Base-by-base conservation (phyloP, 1,140 invertebrate genomes). In the Trachymyrmex cornetzi region DNA sequence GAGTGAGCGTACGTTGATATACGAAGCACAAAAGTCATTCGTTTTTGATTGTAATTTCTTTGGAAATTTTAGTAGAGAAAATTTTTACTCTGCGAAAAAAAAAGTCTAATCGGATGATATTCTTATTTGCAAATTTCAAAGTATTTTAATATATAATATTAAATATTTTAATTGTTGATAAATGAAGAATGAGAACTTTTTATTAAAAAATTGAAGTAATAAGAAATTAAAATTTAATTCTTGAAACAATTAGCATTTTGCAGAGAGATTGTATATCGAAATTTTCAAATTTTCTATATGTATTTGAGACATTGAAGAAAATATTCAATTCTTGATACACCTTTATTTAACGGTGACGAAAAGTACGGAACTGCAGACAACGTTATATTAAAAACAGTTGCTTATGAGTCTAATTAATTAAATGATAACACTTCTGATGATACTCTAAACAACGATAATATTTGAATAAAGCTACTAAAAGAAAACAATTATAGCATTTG, bases 321-420 rank as follows among this genome's bases (percentile, higher is more conserved):
- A 14, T n/a, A 74, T 75, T 75, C 1, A 4, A 77, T 12, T 61
- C 4, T 64, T 30, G 48, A 3, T 24, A 9, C 2, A 77, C 24
- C 12, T 27, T 14, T 38, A 34, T 61, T 44, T 7, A 19, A 48
- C 22, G 19, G 14, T 48, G 19, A 64, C 22, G 14, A 48, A 61
- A 77, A 61, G 34, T 61, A 19, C 16, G 24, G 24, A 77, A 5
- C 34, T 12, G n/a, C n/a, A n/a, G 22, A 63, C 7, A 44, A 16
- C 53, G 53, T 77, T 63, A 48, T 63, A 77, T 77, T 24, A 63
- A 77, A 64, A n/a, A 11, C 55, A 63, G 22, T 48, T 12, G 12
- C 12, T 74, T 59, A 38, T 27, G 77, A 66, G n/a, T 80, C 6
- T 69, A 57, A 80, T 69, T 80, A 80, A 80, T 80, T 55, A 69